A percentile compares a stretch with the other conserved stretches of the same genome.
Conservation (phyloP, 2,888 invertebrate genomes). For the Noctua janthina region DNA sequence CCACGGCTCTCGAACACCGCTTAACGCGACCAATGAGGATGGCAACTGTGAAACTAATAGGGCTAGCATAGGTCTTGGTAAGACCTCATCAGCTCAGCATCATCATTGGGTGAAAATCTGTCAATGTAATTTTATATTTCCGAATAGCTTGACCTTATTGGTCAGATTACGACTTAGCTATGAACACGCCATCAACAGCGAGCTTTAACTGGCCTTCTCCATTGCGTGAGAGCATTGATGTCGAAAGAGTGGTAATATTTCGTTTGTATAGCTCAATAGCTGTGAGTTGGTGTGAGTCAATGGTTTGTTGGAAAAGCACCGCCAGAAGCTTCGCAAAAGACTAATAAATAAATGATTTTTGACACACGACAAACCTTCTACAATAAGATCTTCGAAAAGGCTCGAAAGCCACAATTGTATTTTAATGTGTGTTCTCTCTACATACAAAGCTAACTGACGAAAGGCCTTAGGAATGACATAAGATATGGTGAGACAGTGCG, state of each 20-base stretch:
- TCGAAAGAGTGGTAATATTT: background rate
- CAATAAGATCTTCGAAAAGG: background rate
- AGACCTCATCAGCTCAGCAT: background rate
- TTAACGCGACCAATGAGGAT: background rate
- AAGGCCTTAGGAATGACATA: background rate
- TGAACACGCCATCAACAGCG: background rate
- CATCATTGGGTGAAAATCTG: background rate
- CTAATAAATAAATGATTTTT: too few species aligned
- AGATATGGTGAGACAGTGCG: background rate
- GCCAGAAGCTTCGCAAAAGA: background rate
- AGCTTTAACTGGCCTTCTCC: background rate
- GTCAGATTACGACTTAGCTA: background rate
- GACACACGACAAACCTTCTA: background rate
- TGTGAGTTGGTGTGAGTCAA: background rate
- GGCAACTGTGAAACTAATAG: background rate
- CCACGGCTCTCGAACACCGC: background rate
- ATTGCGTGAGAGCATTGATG: background rate
- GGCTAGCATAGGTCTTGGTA: background rate
- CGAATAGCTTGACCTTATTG: background rate
- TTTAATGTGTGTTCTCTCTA: background rate
- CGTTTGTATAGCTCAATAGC: background rate
- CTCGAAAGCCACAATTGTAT: background rate
- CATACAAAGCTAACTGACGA: background rate
- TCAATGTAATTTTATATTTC: background rate
- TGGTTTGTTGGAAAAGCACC: background rate